Conservation (phyloP, 2,888 invertebrate genomes). For the Exephanes ischioxanthus region DNA sequence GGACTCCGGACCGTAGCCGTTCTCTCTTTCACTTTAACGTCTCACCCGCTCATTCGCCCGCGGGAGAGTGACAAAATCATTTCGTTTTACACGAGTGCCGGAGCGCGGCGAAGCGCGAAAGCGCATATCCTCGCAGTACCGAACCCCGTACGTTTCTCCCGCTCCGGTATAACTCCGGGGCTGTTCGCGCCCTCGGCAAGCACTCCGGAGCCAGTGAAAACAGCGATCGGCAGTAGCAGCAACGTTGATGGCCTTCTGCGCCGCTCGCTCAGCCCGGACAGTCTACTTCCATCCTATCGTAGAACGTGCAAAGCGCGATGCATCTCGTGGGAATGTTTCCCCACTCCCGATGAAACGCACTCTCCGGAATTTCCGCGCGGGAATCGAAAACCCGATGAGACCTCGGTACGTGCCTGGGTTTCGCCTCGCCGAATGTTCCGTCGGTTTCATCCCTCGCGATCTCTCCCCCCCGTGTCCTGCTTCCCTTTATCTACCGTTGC, state of each 20-base stretch:
- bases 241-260: conserved; percentile 38
- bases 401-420: conserved; percentile 50
- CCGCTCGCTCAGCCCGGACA: conserved; percentile 21
- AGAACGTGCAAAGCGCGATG: conserved; percentile 55
- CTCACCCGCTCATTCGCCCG: neutral
- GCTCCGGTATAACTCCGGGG: neutral
- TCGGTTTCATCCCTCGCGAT: neutral
- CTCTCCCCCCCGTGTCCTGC: neutral
- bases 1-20: too few relatives aligned
- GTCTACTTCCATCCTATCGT: conserved; percentile 38
- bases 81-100: conserved; percentile 2
- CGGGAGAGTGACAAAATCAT: conserved; percentile 24
- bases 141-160: neutral
- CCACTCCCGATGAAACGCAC: conserved; percentile 58
- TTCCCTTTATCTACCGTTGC: conserved; percentile 8
- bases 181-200: conserved; percentile 5
- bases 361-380: conserved; percentile 58
- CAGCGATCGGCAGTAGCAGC: neutral
- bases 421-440: conserved; percentile 8
- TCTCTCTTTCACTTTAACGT: neutral
- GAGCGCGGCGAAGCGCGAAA: neutral
- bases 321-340: conserved; percentile 60
- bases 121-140: too few relatives aligned
- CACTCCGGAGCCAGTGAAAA: neutral
- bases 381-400: conserved; percentile 65